Conservation (phyloP, 1,140 invertebrate genomes). For the Philopotamus ludificatus region DNA sequence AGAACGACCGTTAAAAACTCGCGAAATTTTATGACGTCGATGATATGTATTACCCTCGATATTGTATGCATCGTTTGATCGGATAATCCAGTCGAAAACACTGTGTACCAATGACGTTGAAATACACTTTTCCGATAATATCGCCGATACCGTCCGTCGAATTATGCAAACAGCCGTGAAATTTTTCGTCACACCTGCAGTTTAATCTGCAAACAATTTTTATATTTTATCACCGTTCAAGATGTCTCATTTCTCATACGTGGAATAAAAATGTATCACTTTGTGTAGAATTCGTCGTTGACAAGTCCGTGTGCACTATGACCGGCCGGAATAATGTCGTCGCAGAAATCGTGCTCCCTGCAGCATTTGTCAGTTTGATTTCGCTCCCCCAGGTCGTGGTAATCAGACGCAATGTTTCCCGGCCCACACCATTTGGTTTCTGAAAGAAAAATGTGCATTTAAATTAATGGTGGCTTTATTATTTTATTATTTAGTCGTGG, state of each 20-base stretch:
- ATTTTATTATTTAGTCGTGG: neutral
- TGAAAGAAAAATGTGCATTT: slow-evolving; percentile 21
- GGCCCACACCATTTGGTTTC: slow-evolving; percentile 71
- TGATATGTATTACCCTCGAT: slow-evolving; percentile 45
- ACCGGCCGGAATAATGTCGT: slow-evolving; percentile 61
- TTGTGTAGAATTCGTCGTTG: slow-evolving; percentile 63
- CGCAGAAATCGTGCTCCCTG: slow-evolving; percentile 72
- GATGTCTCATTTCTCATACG: too few species aligned
- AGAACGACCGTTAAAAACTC: neutral
- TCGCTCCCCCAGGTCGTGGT: slow-evolving; percentile 68
- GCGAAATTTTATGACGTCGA: slow-evolving; percentile 2
- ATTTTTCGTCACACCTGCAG: slow-evolving; percentile 68
- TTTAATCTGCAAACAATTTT: slow-evolving; percentile 57
- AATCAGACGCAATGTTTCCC: slow-evolving; percentile 67
- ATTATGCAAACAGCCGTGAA: slow-evolving; percentile 63
- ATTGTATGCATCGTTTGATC: slow-evolving; percentile 56
- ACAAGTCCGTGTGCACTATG: slow-evolving; percentile 61
- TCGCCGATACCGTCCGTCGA: slow-evolving; percentile 53
- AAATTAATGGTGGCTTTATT: neutral
- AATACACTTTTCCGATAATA: slow-evolving; percentile 67
- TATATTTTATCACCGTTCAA: too few species aligned
- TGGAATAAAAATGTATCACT: too few species aligned
- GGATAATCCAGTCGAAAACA: slow-evolving; percentile 70
- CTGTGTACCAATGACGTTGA: slow-evolving; percentile 62
- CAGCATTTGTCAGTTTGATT: slow-evolving; percentile 74